These are phyloP conservation scores for Lepidothrix coronata DNA, from an alignment of 2,113 vertebrate species.

Conservation along the genomic window DNA sequence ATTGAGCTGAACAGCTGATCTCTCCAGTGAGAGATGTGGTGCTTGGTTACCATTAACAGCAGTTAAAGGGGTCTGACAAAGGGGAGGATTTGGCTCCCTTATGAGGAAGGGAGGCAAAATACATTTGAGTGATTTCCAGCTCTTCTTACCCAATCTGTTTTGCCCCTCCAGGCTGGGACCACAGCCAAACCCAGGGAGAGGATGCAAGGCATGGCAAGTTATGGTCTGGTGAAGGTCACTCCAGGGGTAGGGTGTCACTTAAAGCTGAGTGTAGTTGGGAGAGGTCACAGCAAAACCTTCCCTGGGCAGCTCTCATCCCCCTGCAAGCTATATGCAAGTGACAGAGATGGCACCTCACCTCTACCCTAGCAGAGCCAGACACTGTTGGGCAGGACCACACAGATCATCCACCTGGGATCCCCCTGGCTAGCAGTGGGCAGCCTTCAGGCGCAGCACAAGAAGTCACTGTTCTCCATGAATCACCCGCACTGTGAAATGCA, in stretches of 20 bases:
- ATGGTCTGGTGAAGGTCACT: accelerated
- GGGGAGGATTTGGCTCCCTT: background rate
- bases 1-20: background rate
- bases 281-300: background rate
- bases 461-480: accelerated
- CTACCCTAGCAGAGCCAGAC: background rate
- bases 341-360: background rate
- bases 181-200: background rate
- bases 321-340: background rate
- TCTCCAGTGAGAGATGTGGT: background rate
- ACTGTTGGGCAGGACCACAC: accelerated
- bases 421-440: background rate
- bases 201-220: background rate
- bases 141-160: background rate
- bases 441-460: background rate
- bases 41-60: background rate
- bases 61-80: background rate
- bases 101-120: background rate
- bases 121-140: background rate
- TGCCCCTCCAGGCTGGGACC: background rate
- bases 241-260: background rate
- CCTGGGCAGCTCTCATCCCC: background rate
- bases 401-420: background rate
- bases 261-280: accelerated
- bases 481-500: accelerated